These are phyloP conservation scores for Harmothoe impar DNA, from an alignment of 2,888 invertebrate species.

Conservation along the genomic window DNA sequence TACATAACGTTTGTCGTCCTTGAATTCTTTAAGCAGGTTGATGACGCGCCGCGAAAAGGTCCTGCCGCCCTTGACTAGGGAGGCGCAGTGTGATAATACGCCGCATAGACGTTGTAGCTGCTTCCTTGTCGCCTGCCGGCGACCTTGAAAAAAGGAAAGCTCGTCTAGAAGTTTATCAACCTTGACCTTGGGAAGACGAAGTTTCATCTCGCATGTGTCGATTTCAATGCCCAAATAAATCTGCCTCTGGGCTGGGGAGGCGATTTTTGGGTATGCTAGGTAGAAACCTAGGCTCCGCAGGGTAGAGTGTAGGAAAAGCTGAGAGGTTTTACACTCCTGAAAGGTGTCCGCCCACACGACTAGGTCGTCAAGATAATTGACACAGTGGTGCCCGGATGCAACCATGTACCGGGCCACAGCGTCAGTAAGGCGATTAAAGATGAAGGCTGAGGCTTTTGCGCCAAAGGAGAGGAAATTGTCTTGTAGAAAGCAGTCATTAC, in stretches of 20 bases:
- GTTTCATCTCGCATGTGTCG: no score
- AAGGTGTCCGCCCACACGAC: neutral
- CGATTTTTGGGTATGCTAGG: no score
- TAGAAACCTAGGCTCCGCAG: no score
- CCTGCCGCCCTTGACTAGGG: neutral
- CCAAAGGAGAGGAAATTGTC: neutral
- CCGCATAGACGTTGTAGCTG: no score
- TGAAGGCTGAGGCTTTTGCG: neutral
- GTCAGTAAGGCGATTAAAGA: no score
- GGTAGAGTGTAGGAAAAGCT: neutral
- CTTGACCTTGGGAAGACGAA: neutral
- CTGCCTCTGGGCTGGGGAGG: neutral
- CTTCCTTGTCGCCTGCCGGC: no score
- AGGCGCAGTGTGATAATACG: neutral
- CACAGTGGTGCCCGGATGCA: neutral
- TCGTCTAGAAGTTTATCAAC: neutral
- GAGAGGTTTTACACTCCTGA: neutral
- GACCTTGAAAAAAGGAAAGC: no score
- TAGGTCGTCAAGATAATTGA: neutral
- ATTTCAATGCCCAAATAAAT: neutral
- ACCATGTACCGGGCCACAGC: neutral
- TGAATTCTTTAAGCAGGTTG: neutral
- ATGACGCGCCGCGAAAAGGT: neutral
- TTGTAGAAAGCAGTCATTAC: neutral
- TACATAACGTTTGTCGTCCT: neutral